Percentiles rank a stretch among this genome's conserved stretches.
Conservation (phyloP, 2,888 invertebrate genomes). For the Cataglyphis rosenhaueri region DNA sequence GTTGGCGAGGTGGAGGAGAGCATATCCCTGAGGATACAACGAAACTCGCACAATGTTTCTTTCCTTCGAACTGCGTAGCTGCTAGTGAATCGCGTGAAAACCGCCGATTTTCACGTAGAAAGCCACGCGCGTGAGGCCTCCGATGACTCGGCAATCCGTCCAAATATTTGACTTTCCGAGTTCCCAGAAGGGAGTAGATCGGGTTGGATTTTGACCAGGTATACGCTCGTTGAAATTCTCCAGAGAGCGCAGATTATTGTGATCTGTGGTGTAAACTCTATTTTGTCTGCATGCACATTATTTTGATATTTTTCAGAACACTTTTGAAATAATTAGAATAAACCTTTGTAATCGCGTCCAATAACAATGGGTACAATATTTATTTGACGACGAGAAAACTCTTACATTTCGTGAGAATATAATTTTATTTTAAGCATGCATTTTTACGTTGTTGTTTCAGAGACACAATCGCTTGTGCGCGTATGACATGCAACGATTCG, state of each 20-base stretch:
- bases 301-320: slow-evolving; percentile 1
- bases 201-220: slow-evolving; percentile 54
- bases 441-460: neutral
- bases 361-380: neutral
- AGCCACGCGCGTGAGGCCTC: slow-evolving; percentile 73
- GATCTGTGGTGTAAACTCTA: slow-evolving; percentile 29
- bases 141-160: slow-evolving; percentile 81
- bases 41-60: slow-evolving; percentile 81
- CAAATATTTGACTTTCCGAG: slow-evolving; percentile 80
- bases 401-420: neutral
- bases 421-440: neutral
- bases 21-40: slow-evolving; percentile 74
- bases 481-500: slow-evolving; percentile 9
- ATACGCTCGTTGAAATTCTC: slow-evolving; percentile 63
- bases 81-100: slow-evolving; percentile 66
- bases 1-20: slow-evolving; percentile 84
- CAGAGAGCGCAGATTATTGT: slow-evolving; percentile 53
- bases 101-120: slow-evolving; percentile 69
- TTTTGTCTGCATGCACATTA: neutral
- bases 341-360: neutral
- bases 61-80: slow-evolving; percentile 69
- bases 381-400: neutral
- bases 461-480: neutral
- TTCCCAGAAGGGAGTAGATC: slow-evolving; percentile 53
- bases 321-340: neutral